Evolutionary conservation across 2,888 invertebrate species (phyloP), one percentile per base, ranked within the genome.

Genomic region (Cheilosia variabilis): DNA sequence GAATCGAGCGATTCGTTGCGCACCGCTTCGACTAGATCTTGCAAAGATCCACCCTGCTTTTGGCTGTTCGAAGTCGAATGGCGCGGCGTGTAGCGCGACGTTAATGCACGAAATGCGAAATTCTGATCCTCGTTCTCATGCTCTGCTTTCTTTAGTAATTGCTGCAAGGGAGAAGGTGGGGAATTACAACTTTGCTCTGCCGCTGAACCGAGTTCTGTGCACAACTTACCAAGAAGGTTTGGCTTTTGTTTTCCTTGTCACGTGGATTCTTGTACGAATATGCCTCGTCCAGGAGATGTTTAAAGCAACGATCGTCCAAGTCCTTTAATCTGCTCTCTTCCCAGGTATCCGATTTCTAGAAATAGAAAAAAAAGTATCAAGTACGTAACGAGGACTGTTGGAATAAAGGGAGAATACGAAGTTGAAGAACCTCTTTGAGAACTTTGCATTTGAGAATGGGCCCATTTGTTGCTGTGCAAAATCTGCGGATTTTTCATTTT

Each of bases 191-290:
- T n/a, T 50, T 15, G 1, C 7, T 1, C 6, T 1, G 6, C 34
- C 2, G 22, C 13, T 50, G 5, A n/a, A 68, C 4, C 17, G 31
- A 3, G 0, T 5, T 43, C 4, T 10, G 19, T 50, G 22, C 9
- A 10, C 31, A 50, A 90, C 90, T 91, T 88, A 97, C 97, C 94
- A 96, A 95, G 92, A 97, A 97, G 79, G 96, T 94, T 92, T 94
- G 94, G 92, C 97, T 97, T 93, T 97, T 97, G 89, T 96, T 96
- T 92, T 96, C 96, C 88, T 96, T 94, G 91, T 97, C 97, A 93
- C 96, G 96, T 75, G 97, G 97, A 91, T 95, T 95, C 92, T 96
- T 96, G 93, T 97, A 97, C 88, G 95, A 95, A 90, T 96, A 95
- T 88, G 96, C 97, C 93, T 97, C 97, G 91, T 97, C 96, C 89